Base-by-base conservation (phyloP, 2,888 invertebrate species). In the Micoletzkya japonica region DNA sequence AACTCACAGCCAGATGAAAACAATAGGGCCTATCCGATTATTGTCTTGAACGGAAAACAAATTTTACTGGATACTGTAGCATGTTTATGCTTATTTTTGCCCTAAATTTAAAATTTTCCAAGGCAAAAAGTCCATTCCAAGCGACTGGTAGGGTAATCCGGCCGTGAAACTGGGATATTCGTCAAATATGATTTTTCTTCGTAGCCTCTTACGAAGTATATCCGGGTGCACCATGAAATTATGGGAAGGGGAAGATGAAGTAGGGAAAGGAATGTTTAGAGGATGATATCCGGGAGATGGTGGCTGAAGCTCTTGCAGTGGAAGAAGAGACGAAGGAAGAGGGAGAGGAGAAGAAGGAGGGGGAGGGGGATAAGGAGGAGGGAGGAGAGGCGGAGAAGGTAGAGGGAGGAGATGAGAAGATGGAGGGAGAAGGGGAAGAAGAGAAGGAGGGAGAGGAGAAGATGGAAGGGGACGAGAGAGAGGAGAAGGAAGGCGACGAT, bases 281-380 rank as follows among this genome's bases (percentile, higher is more conserved):
- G n/a, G n/a, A n/a, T n/a, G n/a, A n/a, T n/a, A n/a, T n/a, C 7
- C 64, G 64, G 7, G 64, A 66, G 20, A 66, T 66, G 64, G 64
- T 66, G 2, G 64, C 64, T 10, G 64, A 66, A 14, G 64, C 64
- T 54, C 64, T 66, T 6, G n/a, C 54, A 28, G 64, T 54, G 37
- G 39, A 28, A 37, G 64, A 52, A 3, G 64, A 52, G 28, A 36
- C 32, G 39, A 17, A 44, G 7, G 64, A 66, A 54, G 44, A 66
- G 64, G 50, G 50, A 49, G 7, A 20, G 6, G 24, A 58, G 34
- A 58, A 58, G 32, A 36, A 32, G 34, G 58, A 58, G 36, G n/a
- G 30, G 32, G 44, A 60, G 24, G 44, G 30, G 30, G 30, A 17
- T 36, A 44, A 26, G 30, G 57, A 57, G 34, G 28, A 39, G 3